Percentiles rank a stretch among this genome's conserved stretches.
Conservation (phyloP, 2,113 vertebrate species). For the Bufo bufo region DNA sequence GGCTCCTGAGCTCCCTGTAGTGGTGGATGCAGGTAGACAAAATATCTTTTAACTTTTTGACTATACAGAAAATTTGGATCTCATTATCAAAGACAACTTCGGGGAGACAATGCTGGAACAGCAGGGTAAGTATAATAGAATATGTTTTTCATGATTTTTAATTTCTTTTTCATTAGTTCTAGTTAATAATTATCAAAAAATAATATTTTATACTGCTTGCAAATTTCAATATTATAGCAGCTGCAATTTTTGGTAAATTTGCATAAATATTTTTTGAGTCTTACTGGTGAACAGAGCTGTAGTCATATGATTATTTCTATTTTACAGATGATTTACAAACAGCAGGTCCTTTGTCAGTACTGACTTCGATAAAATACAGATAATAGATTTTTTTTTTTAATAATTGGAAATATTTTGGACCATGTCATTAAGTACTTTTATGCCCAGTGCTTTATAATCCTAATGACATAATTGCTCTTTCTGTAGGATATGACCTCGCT, state of each 20-base stretch:
- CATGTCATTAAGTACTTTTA: slow-evolving; percentile 37
- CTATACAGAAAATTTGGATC: not conserved
- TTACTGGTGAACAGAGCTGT: not conserved
- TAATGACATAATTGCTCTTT: slow-evolving; percentile 56
- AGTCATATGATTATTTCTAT: not conserved
- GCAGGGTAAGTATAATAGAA: too few relatives aligned
- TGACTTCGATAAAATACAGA: not conserved
- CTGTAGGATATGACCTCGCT: slow-evolving; percentile 90
- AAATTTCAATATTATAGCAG: not conserved
- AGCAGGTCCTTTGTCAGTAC: slow-evolving; percentile 21
- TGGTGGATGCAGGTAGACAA: not conserved
- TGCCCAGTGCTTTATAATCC: not conserved
- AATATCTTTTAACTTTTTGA: not conserved
- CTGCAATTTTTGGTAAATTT: not conserved
- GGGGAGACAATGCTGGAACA: too few relatives aligned
- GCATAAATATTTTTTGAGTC: not conserved
- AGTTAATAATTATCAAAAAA: not conserved
- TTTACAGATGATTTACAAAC: not conserved
- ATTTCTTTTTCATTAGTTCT: too few relatives aligned
- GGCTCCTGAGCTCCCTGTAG: too few relatives aligned
- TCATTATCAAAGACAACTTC: not conserved
- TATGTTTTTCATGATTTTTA: too few relatives aligned
- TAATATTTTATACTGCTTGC: not conserved
- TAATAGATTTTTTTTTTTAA: not conserved
- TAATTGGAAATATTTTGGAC: slow-evolving; percentile 20